These are phyloP conservation scores for Ennomos quercinarius DNA, from an alignment of 2,888 invertebrate species.

Conservation along the genomic window DNA sequence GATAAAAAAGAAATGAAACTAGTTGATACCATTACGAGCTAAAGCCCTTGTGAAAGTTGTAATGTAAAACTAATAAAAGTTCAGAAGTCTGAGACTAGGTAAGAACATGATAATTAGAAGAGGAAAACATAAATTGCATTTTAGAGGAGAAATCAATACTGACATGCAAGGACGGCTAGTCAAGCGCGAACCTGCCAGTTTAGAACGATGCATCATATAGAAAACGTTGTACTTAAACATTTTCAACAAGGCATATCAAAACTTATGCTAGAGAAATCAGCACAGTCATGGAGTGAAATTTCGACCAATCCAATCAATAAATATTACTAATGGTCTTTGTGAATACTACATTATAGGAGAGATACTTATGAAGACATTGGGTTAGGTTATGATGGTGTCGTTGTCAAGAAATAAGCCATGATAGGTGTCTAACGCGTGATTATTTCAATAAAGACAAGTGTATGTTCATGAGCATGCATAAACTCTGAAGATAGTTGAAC, in stretches of 20 bases:
- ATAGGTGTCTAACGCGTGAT: neutral
- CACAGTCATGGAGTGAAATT: too few relatives aligned
- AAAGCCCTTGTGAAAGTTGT: neutral
- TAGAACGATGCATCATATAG: neutral
- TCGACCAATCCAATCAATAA: too few relatives aligned
- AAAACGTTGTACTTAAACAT: too few relatives aligned
- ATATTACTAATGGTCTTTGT: too few relatives aligned
- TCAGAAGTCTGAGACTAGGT: neutral
- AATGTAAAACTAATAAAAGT: neutral
- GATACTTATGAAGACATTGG: too few relatives aligned
- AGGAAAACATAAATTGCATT: constrained; percentile 8
- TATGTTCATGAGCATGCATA: constrained; percentile 3
- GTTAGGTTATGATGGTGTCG: too few relatives aligned
- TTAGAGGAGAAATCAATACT: constrained; percentile 10
- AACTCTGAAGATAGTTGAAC: constrained; percentile 15
- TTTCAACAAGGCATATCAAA: too few relatives aligned
- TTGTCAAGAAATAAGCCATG: too few relatives aligned
- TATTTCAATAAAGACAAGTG: neutral
- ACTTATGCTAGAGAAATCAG: too few relatives aligned
- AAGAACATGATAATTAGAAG: neutral
- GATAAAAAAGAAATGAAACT: constrained; percentile 13
- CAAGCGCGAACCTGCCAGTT: neutral
- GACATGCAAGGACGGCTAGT: neutral
- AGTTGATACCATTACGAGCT: constrained; percentile 5
- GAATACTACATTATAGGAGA: too few relatives aligned